phyloP scores from a whole-genome alignment of 53 echinoderm and acorn worm genomes.

The Actinopyga echinites region DNA sequence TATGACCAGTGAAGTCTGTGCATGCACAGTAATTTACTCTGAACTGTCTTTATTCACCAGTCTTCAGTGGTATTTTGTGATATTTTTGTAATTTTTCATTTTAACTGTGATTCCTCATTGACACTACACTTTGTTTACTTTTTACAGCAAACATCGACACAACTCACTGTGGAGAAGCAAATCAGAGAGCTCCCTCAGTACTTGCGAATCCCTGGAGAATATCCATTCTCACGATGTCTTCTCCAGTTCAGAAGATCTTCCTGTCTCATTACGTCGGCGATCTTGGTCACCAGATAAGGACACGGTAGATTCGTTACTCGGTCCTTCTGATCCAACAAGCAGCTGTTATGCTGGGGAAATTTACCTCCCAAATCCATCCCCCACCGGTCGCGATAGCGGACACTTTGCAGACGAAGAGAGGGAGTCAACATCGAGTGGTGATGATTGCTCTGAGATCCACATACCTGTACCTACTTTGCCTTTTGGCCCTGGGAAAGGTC shows the following conservation, averaged over 20 bases:
- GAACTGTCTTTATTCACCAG: no score
- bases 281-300: constrained; percentile 79
- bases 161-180: constrained; percentile 89
- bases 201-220: constrained; percentile 66
- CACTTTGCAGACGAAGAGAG: not conserved
- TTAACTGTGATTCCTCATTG: no score
- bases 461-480: constrained; percentile 39
- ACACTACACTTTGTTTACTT: not conserved
- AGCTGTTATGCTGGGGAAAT: constrained; percentile 40
- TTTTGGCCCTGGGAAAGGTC: not conserved
- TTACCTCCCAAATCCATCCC: not conserved
- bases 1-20: no score
- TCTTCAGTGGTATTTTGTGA: no score
- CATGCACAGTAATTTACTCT: no score
- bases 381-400: not conserved
- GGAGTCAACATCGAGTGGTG: constrained; percentile 11
- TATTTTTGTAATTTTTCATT: no score
- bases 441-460: constrained; percentile 70
- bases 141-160: constrained; percentile 79
- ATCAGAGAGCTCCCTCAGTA: constrained; percentile 89
- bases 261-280: constrained; percentile 54
- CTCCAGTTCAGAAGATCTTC: constrained; percentile 40
- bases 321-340: constrained; percentile 44
- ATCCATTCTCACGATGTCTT: constrained; percentile 46
- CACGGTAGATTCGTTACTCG: constrained; percentile 37